These are phyloP conservation scores for Opisthograptis luteolata DNA, from an alignment of 2,888 invertebrate genomes.

Conservation along the genomic window DNA sequence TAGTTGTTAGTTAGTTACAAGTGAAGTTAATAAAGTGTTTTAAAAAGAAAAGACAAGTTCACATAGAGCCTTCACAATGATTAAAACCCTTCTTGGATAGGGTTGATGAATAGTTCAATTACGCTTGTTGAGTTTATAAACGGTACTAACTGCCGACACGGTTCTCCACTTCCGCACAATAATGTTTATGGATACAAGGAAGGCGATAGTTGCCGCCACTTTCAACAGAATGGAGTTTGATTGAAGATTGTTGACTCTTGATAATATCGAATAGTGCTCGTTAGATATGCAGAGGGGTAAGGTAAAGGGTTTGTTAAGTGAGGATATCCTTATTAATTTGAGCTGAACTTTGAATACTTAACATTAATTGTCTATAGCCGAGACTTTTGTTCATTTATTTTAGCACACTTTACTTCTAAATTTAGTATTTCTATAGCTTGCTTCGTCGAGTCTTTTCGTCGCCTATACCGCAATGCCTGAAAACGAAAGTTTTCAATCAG, in stretches of 20 bases:
- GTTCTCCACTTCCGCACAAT: slow-evolving; percentile 5
- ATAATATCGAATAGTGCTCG: too few species aligned
- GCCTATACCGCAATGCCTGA: too few species aligned
- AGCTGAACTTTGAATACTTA: too few species aligned
- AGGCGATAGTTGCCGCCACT: slow-evolving; percentile 4
- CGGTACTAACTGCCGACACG: slow-evolving; percentile 3
- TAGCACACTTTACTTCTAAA: background rate
- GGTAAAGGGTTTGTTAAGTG: too few species aligned
- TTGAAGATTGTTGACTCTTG: background rate
- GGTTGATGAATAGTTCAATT: slow-evolving; percentile 8
- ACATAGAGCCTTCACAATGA: background rate
- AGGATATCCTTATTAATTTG: too few species aligned
- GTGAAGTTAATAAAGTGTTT: too few species aligned
- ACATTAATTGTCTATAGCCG: too few species aligned
- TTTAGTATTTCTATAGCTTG: background rate
- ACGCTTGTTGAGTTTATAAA: slow-evolving; percentile 17
- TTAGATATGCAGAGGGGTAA: too few species aligned
- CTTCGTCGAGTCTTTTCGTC: too few species aligned
- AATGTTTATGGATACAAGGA: slow-evolving; percentile 12
- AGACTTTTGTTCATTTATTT: background rate
- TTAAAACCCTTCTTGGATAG: background rate
- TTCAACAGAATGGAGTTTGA: background rate
- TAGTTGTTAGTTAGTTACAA: too few species aligned
- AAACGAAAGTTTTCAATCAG: too few species aligned
- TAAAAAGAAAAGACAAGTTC: background rate